A percentile compares a stretch with the other conserved stretches of the same genome.
phyloP scores from a whole-genome alignment of 2,888 invertebrate species.

The Orthonychiurus folsomi region DNA sequence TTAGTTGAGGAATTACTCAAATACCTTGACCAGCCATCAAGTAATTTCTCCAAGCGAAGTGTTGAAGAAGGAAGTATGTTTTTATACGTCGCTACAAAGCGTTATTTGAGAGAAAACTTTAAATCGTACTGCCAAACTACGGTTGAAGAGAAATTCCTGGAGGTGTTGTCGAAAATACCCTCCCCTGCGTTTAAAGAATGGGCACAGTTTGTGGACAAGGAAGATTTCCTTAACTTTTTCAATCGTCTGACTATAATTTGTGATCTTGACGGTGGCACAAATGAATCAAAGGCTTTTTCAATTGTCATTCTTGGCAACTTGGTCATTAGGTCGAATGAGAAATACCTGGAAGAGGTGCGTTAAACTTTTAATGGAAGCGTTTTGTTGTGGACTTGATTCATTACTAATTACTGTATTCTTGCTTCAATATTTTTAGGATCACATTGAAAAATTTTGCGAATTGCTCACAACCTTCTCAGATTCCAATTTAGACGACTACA shows the following conservation, averaged over 20 bases:
- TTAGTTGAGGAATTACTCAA: conserved; percentile 5
- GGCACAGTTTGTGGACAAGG: conserved; percentile 2
- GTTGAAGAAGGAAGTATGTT: not conserved
- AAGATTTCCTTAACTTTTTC: conserved; percentile 15
- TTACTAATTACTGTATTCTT: not conserved
- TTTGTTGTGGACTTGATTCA: too few species aligned
- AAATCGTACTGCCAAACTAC: not conserved
- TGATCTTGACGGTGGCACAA: conserved; percentile 17
- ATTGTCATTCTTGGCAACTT: conserved; percentile 23
- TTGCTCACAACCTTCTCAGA: conserved; percentile 24
- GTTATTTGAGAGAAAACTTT: not conserved
- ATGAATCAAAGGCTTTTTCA: conserved; percentile 21
- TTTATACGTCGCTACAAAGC: not conserved
- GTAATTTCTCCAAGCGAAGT: not conserved
- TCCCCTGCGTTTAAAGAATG: not conserved
- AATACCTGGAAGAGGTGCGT: conserved; percentile 11
- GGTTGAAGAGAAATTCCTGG: not conserved
- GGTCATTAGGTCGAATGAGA: conserved; percentile 10
- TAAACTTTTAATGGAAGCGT: not conserved
- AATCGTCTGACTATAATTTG: conserved; percentile 20
- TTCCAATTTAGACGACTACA: conserved; percentile 29
- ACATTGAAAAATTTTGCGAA: conserved; percentile 13
- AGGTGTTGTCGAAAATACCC: not conserved
- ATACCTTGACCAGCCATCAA: not conserved
- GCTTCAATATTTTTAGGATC: conserved; percentile 10